Evolutionary conservation across 2,797 vertebrate species (phyloP).

Genomic region (Triplophysa yarkandensis): DNA sequence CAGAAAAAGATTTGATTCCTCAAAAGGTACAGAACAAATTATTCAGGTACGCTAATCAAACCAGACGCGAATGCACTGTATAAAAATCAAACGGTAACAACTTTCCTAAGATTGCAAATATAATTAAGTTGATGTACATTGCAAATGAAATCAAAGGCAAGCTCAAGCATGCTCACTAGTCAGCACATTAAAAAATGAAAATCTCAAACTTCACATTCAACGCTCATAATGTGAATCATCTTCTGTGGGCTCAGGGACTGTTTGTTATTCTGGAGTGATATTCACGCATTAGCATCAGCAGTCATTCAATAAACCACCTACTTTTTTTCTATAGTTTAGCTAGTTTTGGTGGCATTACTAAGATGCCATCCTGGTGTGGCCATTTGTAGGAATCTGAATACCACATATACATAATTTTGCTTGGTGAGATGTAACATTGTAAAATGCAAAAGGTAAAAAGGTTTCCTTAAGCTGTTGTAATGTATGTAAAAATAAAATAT

Average conservation of each 20-base stretch:
- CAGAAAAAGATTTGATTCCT: slow-evolving; percentile 4
- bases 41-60: slow-evolving; percentile 34
- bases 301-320: slow-evolving; percentile 41
- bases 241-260: slow-evolving; percentile 35
- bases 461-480: not conserved
- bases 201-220: slow-evolving; percentile 39
- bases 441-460: not conserved
- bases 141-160: slow-evolving; percentile 53
- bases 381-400: not conserved
- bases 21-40: slow-evolving; percentile 17
- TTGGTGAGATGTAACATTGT: not conserved
- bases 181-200: slow-evolving; percentile 29
- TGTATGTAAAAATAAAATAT: too few species aligned
- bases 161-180: slow-evolving; percentile 36
- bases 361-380: not conserved
- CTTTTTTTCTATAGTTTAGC: slow-evolving; percentile 28
- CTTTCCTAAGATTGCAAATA: slow-evolving; percentile 47
- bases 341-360: not conserved
- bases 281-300: slow-evolving; percentile 33
- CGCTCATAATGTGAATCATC: slow-evolving; percentile 49
- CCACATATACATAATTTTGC: not conserved
- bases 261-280: slow-evolving; percentile 41
- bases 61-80: slow-evolving; percentile 6
- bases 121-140: slow-evolving; percentile 46
- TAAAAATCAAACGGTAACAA: slow-evolving; percentile 34